Conservation (phyloP, 2,797 vertebrate species). For the Halcyon leucocephala region DNA sequence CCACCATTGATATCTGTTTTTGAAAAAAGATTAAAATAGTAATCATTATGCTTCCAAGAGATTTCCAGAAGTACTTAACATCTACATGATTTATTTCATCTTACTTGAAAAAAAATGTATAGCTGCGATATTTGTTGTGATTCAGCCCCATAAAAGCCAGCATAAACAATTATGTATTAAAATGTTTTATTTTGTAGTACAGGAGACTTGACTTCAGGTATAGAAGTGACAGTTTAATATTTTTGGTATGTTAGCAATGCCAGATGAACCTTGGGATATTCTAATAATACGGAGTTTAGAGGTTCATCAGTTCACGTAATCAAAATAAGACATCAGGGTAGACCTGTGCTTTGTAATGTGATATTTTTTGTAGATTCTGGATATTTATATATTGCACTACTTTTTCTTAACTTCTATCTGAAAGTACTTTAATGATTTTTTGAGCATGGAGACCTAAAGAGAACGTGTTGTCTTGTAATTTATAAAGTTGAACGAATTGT, state of each 20-base stretch:
- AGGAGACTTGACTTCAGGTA: background rate
- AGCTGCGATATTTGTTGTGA: background rate
- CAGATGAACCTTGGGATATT: background rate
- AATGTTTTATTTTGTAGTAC: background rate
- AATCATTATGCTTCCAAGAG: background rate
- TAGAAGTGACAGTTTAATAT: background rate
- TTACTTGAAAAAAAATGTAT: background rate
- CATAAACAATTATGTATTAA: background rate
- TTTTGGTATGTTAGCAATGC: background rate
- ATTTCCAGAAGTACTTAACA: background rate
- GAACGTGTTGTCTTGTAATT: background rate
- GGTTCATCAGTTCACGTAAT: background rate
- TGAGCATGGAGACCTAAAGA: background rate
- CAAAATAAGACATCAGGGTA: background rate
- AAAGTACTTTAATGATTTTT: background rate
- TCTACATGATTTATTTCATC: background rate
- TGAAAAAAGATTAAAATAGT: background rate
- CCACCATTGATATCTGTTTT: background rate
- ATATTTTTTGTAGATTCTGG: background rate
- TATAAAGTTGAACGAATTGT: background rate
- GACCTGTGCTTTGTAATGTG: background rate
- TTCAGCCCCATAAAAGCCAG: background rate
- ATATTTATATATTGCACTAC: background rate
- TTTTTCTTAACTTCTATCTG: background rate
- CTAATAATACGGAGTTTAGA: background rate